Evolutionary conservation across 2,113 vertebrate genomes (phyloP).

Genomic region (Hymenochirus boettgeri): DNA sequence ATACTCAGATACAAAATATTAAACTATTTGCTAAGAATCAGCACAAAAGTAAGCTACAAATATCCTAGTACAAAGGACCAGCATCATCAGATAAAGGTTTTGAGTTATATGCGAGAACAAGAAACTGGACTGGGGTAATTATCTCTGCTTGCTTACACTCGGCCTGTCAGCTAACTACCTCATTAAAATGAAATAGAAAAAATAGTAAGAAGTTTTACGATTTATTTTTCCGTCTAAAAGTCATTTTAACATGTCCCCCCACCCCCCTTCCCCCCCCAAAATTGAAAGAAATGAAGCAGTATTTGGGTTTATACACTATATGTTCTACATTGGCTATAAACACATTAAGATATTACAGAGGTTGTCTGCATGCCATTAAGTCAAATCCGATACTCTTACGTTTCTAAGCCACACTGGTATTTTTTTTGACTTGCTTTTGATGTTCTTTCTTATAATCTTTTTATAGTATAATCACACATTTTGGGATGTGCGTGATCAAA

Average conservation of each 20-base stretch:
- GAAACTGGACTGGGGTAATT: not conserved
- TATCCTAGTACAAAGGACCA: not conserved
- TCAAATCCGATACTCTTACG: constrained; percentile 59
- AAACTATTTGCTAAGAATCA: no score
- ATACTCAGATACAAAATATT: no score
- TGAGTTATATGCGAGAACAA: not conserved
- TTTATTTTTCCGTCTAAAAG: no score
- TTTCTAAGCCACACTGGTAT: constrained; percentile 54
- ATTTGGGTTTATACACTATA: constrained; percentile 14
- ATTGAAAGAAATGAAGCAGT: not conserved
- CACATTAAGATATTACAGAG: constrained; percentile 56
- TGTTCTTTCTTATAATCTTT: constrained; percentile 58
- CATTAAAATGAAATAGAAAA: constrained; percentile 19
- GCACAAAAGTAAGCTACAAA: no score
- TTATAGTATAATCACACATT: constrained; percentile 62
- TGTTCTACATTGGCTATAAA: constrained; percentile 33
- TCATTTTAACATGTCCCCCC: no score
- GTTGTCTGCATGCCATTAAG: constrained; percentile 61
- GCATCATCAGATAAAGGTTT: not conserved
- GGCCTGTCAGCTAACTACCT: not conserved
- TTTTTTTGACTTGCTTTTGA: constrained; percentile 54
- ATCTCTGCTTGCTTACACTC: not conserved
- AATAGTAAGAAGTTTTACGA: constrained; percentile 46
- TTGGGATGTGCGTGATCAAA: constrained; percentile 60
- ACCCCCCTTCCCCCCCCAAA: no score